A percentile compares a stretch with the other conserved stretches of the same genome.
phyloP scores from a whole-genome alignment of 2,797 vertebrate genomes.

The Coendou prehensilis region DNA sequence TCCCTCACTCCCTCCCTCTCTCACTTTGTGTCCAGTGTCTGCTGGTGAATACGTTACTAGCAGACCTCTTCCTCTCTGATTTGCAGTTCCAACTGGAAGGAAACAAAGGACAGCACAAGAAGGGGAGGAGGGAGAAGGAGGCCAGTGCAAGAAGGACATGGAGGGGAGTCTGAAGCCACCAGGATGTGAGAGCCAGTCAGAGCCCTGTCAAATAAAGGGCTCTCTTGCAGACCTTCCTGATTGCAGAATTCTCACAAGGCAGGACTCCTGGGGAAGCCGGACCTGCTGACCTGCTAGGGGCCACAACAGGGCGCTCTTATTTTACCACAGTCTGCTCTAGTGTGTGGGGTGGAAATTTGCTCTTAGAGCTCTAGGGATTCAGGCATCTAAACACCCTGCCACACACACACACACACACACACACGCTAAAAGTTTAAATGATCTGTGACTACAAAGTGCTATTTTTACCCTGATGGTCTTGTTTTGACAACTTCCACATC shows the following conservation, averaged over 20 bases:
- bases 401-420: neutral
- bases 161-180: neutral
- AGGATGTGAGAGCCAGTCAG: too few relatives aligned
- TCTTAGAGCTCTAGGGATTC: neutral
- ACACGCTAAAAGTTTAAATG: neutral
- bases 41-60: neutral
- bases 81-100: neutral
- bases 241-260: neutral
- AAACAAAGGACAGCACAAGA: neutral
- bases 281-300: neutral
- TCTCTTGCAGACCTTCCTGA: neutral
- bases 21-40: neutral
- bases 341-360: neutral
- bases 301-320: neutral
- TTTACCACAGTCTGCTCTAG: neutral
- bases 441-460: neutral
- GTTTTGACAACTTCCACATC: neutral
- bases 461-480: neutral
- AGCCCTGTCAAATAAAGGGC: neutral
- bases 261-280: neutral
- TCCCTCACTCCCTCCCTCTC: too few relatives aligned
- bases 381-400: neutral
- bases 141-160: neutral
- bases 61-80: neutral
- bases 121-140: neutral